A percentile compares a stretch with the other conserved stretches of the same genome.
phyloP scores from a whole-genome alignment of 2,113 vertebrate genomes.

The Strigops habroptila region DNA sequence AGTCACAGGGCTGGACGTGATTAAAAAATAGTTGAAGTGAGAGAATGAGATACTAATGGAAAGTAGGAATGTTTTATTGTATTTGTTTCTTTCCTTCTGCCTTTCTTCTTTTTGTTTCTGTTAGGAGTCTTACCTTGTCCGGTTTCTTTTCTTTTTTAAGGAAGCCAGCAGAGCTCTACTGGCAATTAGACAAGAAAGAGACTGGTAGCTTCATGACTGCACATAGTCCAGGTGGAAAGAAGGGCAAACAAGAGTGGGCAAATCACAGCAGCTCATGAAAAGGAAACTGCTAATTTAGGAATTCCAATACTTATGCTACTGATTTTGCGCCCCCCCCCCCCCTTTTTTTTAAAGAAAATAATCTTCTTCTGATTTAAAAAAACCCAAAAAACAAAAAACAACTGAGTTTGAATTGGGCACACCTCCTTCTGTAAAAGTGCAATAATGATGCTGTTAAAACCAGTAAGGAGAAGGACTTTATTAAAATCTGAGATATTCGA shows the following conservation, averaged over 20 bases:
- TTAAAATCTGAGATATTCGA: background rate
- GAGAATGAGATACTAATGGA: background rate
- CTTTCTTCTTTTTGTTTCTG: background rate
- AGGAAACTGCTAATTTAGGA: background rate
- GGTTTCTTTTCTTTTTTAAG: background rate
- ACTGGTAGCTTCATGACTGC: background rate
- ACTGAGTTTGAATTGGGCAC: background rate
- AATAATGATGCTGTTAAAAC: background rate
- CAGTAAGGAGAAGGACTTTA: background rate
- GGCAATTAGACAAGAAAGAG: background rate
- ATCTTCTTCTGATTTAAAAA: background rate
- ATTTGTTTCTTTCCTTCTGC: background rate
- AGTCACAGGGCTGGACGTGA: background rate
- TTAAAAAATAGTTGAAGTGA: background rate
- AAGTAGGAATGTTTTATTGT: background rate
- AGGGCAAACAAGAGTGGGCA: background rate
- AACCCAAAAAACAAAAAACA: background rate
- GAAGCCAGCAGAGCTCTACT: background rate
- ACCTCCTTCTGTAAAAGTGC: background rate
- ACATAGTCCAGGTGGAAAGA: background rate
- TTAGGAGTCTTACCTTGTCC: background rate
- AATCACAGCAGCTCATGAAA: background rate
- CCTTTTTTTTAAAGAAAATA: fast-evolving
- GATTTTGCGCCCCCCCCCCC: too few species aligned
- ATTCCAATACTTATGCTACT: background rate